Evolutionary conservation across 2,888 invertebrate genomes (phyloP).

Genomic region (Netelia virgata): DNA sequence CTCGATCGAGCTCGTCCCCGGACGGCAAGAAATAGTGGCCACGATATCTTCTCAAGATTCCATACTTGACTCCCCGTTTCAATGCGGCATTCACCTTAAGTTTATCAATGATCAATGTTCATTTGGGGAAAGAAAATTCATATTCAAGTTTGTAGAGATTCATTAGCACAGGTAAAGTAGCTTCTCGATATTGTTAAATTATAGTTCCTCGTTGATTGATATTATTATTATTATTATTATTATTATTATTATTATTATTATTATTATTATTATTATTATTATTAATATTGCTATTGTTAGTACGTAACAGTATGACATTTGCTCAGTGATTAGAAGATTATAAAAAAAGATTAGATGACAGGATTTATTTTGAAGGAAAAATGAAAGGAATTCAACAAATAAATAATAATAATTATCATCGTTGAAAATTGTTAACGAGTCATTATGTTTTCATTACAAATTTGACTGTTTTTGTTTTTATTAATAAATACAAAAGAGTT

Average conservation of each 20-base stretch:
- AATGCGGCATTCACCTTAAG: constrained; percentile 77
- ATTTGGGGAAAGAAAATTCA: neutral
- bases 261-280: neutral
- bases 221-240: neutral
- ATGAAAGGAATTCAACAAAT: too few species aligned
- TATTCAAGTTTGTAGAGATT: neutral
- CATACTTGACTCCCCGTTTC: constrained; percentile 78
- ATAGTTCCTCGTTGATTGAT: neutral
- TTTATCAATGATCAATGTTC: neutral
- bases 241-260: neutral
- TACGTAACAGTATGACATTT: too few species aligned
- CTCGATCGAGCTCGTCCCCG: constrained; percentile 77
- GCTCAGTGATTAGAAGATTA: too few species aligned
- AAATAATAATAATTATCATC: too few species aligned
- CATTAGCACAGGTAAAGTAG: neutral
- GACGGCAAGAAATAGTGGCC: constrained; percentile 79
- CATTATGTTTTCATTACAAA: too few species aligned
- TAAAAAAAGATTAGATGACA: too few species aligned
- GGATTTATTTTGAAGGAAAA: too few species aligned
- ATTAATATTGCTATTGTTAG: neutral
- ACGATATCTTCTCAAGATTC: constrained; percentile 76
- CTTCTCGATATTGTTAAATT: too few species aligned
- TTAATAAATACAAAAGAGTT: neutral
- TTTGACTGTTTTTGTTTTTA: too few species aligned
- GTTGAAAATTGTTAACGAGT: too few species aligned